Evolutionary conservation across 1,140 invertebrate species (phyloP), one percentile per base, ranked within the genome.

Genomic region (Cyphomyrmex costatus): DNA sequence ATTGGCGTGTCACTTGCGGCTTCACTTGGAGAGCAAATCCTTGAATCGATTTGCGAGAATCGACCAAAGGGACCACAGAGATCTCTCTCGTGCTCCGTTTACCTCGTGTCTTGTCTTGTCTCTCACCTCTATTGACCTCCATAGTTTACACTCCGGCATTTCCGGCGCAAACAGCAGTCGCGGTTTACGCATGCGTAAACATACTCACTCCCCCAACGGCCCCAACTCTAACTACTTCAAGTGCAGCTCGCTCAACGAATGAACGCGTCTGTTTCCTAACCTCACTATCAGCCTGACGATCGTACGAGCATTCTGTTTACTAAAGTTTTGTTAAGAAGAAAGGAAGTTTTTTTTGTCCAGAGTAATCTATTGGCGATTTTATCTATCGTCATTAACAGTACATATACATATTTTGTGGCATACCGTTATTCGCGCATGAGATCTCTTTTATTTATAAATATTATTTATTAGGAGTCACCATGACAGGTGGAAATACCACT

Each of bases 401-500:
- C 33, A 70, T 80, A 56, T 80, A 53, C 24, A 46, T 73, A 53
- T 60, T 71, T 58, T 73, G 30, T 83, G 27, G 30, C 16, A 73
- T 74, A 73, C 27, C 14, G 58, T 53, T 71, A 71, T 58, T 60
- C 14, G 30, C 27, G n/a, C 49, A 36, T 16, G 19, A 36, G 21
- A 49, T 14, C 46, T 14, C 12, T 30, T 65, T 53, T 19, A 80
- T 70, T 27, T 12, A 33, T n/a, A 33, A 65, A 56, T 68, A 36
- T 73, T 78, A 58, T 24, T 77, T 77, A 21, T 24, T 73, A 63
- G 90, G 85, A 76, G 46, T 63, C 89, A 87, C 14, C n/a, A 91
- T 91, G 90, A 91, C 89, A 60, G 87, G 87, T 78, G 85, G 84
- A 66, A 91, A 86, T 5, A 92, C 91, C 6, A 93, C 94, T 10